These are phyloP conservation scores for Metaphire vulgaris DNA, from an alignment of 1,140 invertebrate species.

Conservation along the genomic window DNA sequence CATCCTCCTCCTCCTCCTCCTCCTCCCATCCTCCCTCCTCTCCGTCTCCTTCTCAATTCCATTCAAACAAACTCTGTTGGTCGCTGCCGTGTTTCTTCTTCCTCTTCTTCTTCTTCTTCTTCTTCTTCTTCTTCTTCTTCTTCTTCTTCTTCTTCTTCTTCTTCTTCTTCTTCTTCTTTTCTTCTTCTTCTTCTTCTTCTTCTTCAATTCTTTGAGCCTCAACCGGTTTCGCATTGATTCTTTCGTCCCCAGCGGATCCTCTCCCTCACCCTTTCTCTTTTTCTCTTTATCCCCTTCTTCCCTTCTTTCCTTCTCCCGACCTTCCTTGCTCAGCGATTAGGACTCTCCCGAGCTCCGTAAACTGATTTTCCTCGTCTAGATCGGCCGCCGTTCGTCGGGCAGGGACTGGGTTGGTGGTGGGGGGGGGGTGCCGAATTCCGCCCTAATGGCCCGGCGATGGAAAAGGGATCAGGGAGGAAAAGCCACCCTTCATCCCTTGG, in stretches of 20 bases:
- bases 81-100: background rate
- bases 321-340: no score
- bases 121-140: background rate
- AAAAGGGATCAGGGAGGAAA: no score
- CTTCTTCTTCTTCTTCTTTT: background rate
- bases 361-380: no score
- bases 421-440: no score
- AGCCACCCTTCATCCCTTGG: no score
- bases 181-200: background rate
- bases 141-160: background rate
- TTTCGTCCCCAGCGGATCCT: background rate
- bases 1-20: background rate
- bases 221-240: background rate
- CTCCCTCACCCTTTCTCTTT: background rate
- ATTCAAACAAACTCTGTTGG: background rate
- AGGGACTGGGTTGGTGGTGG: no score
- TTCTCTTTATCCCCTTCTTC: background rate
- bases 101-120: slow-evolving; percentile 15
- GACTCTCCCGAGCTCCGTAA: no score
- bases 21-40: background rate
- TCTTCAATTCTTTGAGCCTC: background rate
- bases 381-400: no score
- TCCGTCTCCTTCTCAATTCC: background rate
- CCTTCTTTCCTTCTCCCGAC: slow-evolving; percentile 6
- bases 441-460: no score